Base-by-base conservation (phyloP, 2,797 vertebrate species). In the Hemibagrus guttatus region DNA sequence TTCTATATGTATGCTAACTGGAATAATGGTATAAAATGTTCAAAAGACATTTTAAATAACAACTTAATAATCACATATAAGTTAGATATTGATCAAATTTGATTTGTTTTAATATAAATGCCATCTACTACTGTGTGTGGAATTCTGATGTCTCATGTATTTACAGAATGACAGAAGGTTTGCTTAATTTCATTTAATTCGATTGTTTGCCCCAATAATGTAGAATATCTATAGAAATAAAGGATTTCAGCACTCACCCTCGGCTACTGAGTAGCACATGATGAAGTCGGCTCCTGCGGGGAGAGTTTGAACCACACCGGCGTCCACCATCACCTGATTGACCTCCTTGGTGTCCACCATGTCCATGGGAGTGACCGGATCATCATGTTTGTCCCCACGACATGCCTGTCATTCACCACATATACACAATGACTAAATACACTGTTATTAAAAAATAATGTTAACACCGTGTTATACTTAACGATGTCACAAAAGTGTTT, bases 221-320 rank as follows among this genome's bases (percentile, higher is more conserved):
- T 46, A 49, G 21, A 26, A 72, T 1, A 26, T 1, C 42, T 74
- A 13, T n/a, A 49, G 35, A 39, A 39, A 49, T 49, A 49, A 46
- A 72, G 69, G 12, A 6, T 35, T 54, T 69, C 49, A 9, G 66
- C 5, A 28, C 71, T 84, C 58, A 84, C 96, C 96, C 94, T 96
- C 95, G 0, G 96, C 96, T 42, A 97, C 96, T 0, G 96, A 97
- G 90, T 97, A 97, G 63, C 96, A 97, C 96, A 97, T 97, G 84
- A 97, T 91, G 69, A 97, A 97, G 87, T 97, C 96, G 0, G 96
- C 96, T 19, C 95, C 96, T 0, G 96, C 95, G 2, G 96, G 96
- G 82, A 97, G 91, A 0, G 96, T 95, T 1, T 92, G 92, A 28
- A 96, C 81, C 0, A 92, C 87, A 19, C 95, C 95, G 0, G 94